These are phyloP conservation scores for Drosophila ohnishii DNA, from an alignment of 1,140 invertebrate genomes.

Conservation along the genomic window DNA sequence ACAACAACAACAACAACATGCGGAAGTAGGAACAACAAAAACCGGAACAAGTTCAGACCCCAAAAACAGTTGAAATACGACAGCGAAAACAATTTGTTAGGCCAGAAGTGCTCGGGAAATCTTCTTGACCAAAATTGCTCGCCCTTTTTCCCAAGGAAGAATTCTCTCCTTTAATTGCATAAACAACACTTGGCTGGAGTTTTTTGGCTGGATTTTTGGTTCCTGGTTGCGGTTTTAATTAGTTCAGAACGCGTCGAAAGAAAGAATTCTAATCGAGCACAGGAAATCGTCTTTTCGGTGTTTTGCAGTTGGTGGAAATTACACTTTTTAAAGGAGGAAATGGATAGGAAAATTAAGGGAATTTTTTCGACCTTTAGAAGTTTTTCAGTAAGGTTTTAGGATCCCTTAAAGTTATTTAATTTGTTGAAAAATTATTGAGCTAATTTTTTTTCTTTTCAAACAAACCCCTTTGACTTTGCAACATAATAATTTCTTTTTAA, in stretches of 20 bases:
- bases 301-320: background rate
- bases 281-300: background rate
- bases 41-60: conserved; percentile 23
- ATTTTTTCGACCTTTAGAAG: background rate
- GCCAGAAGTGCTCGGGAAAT: conserved; percentile 69
- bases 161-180: conserved; percentile 35
- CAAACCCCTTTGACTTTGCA: background rate
- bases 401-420: background rate
- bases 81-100: conserved; percentile 77
- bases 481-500: background rate
- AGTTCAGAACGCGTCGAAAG: conserved; percentile 56
- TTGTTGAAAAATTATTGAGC: too few relatives aligned
- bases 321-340: background rate
- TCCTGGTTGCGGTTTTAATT: conserved; percentile 58
- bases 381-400: background rate
- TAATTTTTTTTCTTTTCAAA: too few relatives aligned
- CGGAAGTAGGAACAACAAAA: conserved; percentile 10
- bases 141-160: conserved; percentile 4
- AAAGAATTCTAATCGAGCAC: conserved; percentile 31
- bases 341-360: background rate
- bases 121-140: conserved; percentile 28
- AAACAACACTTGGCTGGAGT: conserved; percentile 18
- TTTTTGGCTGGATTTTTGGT: conserved; percentile 1
- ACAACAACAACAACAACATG: conserved; percentile 19
- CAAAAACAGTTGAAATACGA: conserved; percentile 59